Conservation (phyloP, 2,888 invertebrate genomes). For the Archips crataeganus region DNA sequence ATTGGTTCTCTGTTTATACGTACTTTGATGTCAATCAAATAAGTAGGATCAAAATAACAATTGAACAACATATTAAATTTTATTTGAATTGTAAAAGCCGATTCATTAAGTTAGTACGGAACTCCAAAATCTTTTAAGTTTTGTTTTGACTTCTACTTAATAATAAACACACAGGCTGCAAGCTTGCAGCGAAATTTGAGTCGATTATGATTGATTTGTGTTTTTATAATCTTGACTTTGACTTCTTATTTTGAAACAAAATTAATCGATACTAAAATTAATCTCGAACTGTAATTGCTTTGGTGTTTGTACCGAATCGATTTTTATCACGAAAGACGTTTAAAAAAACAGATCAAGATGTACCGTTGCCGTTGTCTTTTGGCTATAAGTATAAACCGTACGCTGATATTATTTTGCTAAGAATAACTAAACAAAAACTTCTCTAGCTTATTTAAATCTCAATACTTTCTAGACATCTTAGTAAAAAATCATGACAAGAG, state of each 20-base stretch:
- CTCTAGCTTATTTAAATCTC: not conserved
- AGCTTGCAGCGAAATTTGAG: conserved; percentile 35
- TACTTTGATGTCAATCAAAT: not conserved
- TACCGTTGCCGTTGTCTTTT: conserved; percentile 24
- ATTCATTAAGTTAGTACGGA: not conserved
- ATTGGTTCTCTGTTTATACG: too few species aligned
- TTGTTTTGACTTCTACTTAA: conserved; percentile 24
- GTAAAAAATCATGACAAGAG: conserved; percentile 11
- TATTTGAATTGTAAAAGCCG: not conserved
- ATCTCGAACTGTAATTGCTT: conserved; percentile 34
- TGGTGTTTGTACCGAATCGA: conserved; percentile 24
- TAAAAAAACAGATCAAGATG: conserved; percentile 22
- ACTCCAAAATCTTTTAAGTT: conserved; percentile 13
- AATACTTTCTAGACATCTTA: not conserved
- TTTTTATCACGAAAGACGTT: conserved; percentile 30
- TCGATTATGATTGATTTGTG: conserved; percentile 41
- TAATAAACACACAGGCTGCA: conserved; percentile 37
- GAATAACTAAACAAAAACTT: not conserved
- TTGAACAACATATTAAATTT: too few species aligned
- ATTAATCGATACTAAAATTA: conserved; percentile 33
- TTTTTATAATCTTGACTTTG: conserved; percentile 37
- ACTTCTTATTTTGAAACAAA: conserved; percentile 38
- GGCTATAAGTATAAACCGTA: not conserved
- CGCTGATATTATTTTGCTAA: not conserved
- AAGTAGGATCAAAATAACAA: too few species aligned